Conservation (phyloP, 2,113 vertebrate species). For the Ranitomeya variabilis region DNA sequence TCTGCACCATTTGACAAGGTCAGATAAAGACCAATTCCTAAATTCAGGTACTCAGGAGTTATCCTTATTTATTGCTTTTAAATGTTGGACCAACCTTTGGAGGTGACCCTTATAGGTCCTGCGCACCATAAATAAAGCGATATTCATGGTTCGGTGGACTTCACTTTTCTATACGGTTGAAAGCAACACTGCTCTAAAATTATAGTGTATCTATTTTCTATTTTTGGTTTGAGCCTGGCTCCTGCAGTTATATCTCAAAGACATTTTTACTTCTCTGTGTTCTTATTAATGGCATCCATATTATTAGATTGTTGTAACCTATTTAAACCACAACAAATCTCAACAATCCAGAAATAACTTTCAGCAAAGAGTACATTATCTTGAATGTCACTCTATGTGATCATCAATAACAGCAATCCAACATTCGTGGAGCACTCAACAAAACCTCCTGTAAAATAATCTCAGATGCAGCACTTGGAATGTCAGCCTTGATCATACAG, state of each 20-base stretch:
- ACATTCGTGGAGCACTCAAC: constrained; percentile 7
- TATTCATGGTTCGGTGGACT: neutral
- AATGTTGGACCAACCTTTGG: constrained; percentile 1
- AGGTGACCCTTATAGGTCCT: neutral
- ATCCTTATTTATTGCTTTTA: neutral
- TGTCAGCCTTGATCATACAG: constrained; percentile 20
- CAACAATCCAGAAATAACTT: constrained; percentile 31
- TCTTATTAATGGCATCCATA: constrained; percentile 33
- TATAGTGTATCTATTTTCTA: neutral
- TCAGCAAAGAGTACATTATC: constrained; percentile 16
- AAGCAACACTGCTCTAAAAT: neutral
- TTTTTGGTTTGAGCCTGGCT: neutral
- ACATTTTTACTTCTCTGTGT: constrained; percentile 26
- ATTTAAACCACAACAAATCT: constrained; percentile 24
- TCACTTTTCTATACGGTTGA: neutral
- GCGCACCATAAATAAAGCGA: neutral
- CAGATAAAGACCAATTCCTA: neutral
- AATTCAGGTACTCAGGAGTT: neutral
- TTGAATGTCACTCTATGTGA: constrained; percentile 8
- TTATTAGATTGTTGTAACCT: constrained; percentile 26
- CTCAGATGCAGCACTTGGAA: constrained; percentile 6
- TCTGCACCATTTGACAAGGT: constrained; percentile 8
- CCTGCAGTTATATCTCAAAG: constrained; percentile 4
- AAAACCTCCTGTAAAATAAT: constrained; percentile 3
- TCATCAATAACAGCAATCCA: constrained; percentile 26